Evolutionary conservation across 2,113 vertebrate genomes (phyloP).

Genomic region (Motacilla alba): DNA sequence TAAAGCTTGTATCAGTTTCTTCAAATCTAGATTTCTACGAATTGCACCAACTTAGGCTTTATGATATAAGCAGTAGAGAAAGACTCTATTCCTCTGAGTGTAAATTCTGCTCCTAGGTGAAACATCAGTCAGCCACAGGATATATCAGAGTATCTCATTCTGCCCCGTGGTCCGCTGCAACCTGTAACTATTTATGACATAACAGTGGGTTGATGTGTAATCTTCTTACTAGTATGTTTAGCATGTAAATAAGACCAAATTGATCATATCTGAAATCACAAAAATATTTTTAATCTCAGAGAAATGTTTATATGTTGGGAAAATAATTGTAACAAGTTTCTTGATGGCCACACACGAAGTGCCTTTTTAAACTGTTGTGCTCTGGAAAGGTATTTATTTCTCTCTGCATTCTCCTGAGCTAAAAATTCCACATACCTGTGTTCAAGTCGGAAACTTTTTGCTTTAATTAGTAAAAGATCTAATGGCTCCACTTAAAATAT

Average conservation of each 20-base stretch:
- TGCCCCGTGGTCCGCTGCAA: background rate
- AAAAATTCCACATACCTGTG: background rate
- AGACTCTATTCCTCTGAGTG: rapidly evolving
- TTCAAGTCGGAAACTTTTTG: background rate
- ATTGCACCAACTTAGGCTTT: background rate
- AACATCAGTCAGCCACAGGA: background rate
- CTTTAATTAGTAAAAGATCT: conserved; percentile 20
- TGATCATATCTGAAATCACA: background rate
- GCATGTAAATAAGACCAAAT: background rate
- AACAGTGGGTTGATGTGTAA: background rate
- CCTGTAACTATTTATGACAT: background rate
- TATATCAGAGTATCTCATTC: background rate
- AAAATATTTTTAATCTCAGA: background rate
- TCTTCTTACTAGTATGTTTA: background rate
- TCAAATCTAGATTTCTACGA: background rate
- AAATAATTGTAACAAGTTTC: background rate
- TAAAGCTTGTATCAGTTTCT: background rate
- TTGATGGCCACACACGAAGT: background rate
- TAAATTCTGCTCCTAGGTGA: background rate
- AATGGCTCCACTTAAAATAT: conserved; percentile 11
- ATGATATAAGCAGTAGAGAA: background rate
- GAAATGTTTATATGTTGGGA: background rate
- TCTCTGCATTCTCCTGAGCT: background rate
- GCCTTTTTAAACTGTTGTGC: background rate
- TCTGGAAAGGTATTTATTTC: background rate